Evolutionary conservation across 2,113 vertebrate genomes (phyloP).

Genomic region (Xerus inauris): DNA sequence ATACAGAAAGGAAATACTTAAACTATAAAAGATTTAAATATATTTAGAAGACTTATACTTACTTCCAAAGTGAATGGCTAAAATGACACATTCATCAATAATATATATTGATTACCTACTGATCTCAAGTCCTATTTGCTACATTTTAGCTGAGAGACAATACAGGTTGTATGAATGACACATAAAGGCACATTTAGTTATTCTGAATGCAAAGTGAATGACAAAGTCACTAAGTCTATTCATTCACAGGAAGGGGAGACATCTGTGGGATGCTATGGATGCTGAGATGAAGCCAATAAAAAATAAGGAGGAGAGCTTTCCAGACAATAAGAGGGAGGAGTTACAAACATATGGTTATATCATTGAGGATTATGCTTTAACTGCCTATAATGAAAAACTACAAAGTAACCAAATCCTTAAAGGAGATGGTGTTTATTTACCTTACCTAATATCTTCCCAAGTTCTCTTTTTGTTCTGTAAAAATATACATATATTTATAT

Average conservation of each 20-base stretch:
- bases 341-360: neutral
- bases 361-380: neutral
- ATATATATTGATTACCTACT: neutral
- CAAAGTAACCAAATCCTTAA: neutral
- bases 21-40: neutral
- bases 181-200: neutral
- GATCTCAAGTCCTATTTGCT: neutral
- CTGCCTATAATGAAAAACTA: neutral
- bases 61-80: neutral
- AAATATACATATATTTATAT: too few species aligned
- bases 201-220: neutral
- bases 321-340: neutral
- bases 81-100: neutral
- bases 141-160: neutral
- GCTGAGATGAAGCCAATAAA: neutral
- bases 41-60: neutral
- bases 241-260: neutral
- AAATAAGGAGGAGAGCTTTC: neutral
- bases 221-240: neutral
- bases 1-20: conserved; percentile 1
- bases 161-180: neutral
- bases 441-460: neutral
- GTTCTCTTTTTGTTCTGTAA: neutral
- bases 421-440: neutral
- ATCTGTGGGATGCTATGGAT: neutral